phyloP scores from a whole-genome alignment of 2,888 invertebrate species.

The Eretmocerus hayati region DNA sequence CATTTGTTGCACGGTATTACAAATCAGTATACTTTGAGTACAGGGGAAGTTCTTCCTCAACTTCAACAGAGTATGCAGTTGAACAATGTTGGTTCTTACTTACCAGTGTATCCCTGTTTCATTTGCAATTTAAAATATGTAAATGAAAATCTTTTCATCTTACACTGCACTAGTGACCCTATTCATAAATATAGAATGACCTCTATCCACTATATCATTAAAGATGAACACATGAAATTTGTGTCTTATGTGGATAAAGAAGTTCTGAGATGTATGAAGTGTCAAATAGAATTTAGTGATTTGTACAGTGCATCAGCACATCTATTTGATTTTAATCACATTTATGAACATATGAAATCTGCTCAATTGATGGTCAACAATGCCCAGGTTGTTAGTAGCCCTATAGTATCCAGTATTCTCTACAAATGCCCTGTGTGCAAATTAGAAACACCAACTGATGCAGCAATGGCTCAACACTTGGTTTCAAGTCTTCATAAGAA shows the following conservation, averaged over 20 bases:
- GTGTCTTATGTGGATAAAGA: slow-evolving; percentile 5
- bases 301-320: slow-evolving; percentile 8
- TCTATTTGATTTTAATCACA: slow-evolving; percentile 11
- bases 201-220: slow-evolving; percentile 11
- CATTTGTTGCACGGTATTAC: too few relatives aligned
- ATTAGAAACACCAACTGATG: slow-evolving; percentile 6
- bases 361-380: not conserved
- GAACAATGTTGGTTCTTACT: not conserved
- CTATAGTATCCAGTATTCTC: not conserved
- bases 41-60: too few relatives aligned
- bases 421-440: slow-evolving; percentile 15
- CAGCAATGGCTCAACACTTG: slow-evolving; percentile 14
- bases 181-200: slow-evolving; percentile 12
- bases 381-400: not conserved
- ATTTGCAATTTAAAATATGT: slow-evolving; percentile 9
- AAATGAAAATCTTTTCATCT: slow-evolving; percentile 12
- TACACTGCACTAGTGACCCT: slow-evolving; percentile 15
- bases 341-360: not conserved
- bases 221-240: slow-evolving; percentile 19
- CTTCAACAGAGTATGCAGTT: slow-evolving; percentile 3
- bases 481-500: slow-evolving; percentile 13
- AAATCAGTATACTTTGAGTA: too few relatives aligned
- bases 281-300: slow-evolving; percentile 12
- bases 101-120: slow-evolving; percentile 14
- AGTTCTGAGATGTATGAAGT: slow-evolving; percentile 15